Percentiles rank a stretch among this genome's conserved stretches.
These are phyloP conservation scores for Bradypodion ventrale DNA, from an alignment of 2,797 vertebrate species.

Conservation along the genomic window DNA sequence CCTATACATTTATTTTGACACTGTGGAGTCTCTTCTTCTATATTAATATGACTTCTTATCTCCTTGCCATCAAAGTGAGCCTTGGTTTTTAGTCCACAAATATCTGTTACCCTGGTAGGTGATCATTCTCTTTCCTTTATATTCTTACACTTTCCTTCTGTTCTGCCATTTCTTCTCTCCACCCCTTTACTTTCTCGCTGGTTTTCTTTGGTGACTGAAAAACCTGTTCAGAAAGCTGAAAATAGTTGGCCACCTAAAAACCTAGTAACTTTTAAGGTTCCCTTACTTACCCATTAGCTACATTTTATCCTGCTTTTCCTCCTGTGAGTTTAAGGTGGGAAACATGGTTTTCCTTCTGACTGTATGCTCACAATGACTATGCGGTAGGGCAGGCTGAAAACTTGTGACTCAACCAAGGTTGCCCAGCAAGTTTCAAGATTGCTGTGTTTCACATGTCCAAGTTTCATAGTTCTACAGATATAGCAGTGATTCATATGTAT, in stretches of 20 bases:
- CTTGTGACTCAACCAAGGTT: too few species aligned
- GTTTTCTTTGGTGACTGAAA: not conserved
- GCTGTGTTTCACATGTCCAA: not conserved
- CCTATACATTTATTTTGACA: conserved; percentile 26
- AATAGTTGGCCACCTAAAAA: too few species aligned
- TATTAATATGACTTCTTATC: not conserved
- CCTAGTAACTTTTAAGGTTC: too few species aligned
- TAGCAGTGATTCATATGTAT: not conserved
- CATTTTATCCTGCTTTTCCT: too few species aligned
- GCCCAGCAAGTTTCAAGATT: too few species aligned
- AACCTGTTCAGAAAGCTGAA: too few species aligned
- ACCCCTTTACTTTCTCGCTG: not conserved
- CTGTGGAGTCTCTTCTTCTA: not conserved
- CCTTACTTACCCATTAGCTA: too few species aligned
- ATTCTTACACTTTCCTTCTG: not conserved
- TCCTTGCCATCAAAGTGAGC: not conserved
- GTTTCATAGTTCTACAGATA: not conserved
- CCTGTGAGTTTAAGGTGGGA: too few species aligned
- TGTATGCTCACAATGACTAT: too few species aligned
- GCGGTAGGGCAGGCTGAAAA: too few species aligned
- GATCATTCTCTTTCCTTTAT: too few species aligned
- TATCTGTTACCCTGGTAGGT: not conserved
- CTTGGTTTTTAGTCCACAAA: not conserved
- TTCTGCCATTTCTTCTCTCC: not conserved
- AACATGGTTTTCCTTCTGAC: too few species aligned